These are phyloP conservation scores for Heliothis subflexa DNA, from an alignment of 1,140 invertebrate species.

Conservation along the genomic window DNA sequence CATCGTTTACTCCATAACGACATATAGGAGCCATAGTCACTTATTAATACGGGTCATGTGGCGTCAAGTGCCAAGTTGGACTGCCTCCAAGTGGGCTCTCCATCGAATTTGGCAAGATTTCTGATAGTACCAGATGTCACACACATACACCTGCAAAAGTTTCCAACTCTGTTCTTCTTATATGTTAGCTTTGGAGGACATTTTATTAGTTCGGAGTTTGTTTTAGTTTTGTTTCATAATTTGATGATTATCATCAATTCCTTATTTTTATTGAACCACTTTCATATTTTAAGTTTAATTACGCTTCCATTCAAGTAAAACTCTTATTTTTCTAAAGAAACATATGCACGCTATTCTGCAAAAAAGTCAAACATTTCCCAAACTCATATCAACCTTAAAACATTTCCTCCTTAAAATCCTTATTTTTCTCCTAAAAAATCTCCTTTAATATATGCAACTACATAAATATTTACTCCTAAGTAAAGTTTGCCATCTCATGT, in stretches of 20 bases:
- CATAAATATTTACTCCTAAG: slow-evolving; percentile 81
- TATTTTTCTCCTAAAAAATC: slow-evolving; percentile 49
- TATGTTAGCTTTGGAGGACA: slow-evolving; percentile 13
- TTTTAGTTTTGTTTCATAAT: background rate
- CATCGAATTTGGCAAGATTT: slow-evolving; percentile 68
- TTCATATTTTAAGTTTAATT: too few relatives aligned
- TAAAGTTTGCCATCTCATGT: slow-evolving; percentile 81
- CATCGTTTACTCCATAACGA: slow-evolving; percentile 35
- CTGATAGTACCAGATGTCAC: slow-evolving; percentile 63
- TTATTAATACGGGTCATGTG: slow-evolving; percentile 67
- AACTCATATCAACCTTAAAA: slow-evolving; percentile 22
- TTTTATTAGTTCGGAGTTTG: background rate
- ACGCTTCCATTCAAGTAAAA: too few relatives aligned
- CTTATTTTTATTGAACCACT: background rate
- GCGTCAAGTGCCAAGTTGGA: slow-evolving; percentile 67
- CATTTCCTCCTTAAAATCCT: slow-evolving; percentile 36
- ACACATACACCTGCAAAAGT: slow-evolving; percentile 53
- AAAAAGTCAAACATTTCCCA: background rate
- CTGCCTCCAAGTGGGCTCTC: slow-evolving; percentile 63
- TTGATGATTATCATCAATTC: background rate
- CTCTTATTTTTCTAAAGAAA: too few relatives aligned
- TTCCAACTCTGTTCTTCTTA: slow-evolving; percentile 4
- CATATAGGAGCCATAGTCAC: slow-evolving; percentile 50
- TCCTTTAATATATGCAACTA: slow-evolving; percentile 55
- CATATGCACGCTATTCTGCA: too few relatives aligned